These are phyloP conservation scores for Leucosticte australis DNA, from an alignment of 2,113 vertebrate species.

Conservation along the genomic window DNA sequence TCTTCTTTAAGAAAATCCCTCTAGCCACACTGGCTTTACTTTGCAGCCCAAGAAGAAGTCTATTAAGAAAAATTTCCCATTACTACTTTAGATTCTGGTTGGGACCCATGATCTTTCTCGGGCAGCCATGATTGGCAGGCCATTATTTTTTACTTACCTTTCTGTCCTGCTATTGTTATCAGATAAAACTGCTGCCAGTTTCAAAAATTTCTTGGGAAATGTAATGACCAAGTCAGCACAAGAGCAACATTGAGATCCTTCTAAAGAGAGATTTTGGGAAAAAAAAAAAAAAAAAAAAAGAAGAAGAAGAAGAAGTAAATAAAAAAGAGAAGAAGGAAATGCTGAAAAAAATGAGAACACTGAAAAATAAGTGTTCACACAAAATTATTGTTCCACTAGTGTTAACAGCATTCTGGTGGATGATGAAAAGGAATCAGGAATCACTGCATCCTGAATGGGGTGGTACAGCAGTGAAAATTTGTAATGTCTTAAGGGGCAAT, in stretches of 20 bases:
- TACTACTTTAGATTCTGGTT: background rate
- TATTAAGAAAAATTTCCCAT: background rate
- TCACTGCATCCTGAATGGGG: background rate
- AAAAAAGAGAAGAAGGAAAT: background rate
- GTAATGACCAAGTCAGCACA: background rate
- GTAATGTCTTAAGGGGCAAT: background rate
- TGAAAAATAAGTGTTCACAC: background rate
- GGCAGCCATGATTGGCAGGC: background rate
- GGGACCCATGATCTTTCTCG: background rate
- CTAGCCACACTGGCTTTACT: background rate
- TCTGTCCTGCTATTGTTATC: background rate
- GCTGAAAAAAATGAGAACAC: background rate
- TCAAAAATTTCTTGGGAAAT: background rate
- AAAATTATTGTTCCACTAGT: background rate
- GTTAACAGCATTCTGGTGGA: background rate
- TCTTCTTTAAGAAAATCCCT: constrained; percentile 15
- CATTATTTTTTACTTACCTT: background rate
- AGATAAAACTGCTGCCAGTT: background rate
- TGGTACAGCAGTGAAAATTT: background rate
- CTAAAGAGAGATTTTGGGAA: background rate
- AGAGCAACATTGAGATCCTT: background rate
- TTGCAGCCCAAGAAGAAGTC: background rate
- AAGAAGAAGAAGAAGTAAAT: background rate
- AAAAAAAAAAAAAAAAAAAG: background rate
- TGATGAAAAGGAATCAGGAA: background rate